A percentile compares a stretch with the other conserved stretches of the same genome.
phyloP scores from a whole-genome alignment of 2,797 vertebrate genomes.

The Octomys mimax region DNA sequence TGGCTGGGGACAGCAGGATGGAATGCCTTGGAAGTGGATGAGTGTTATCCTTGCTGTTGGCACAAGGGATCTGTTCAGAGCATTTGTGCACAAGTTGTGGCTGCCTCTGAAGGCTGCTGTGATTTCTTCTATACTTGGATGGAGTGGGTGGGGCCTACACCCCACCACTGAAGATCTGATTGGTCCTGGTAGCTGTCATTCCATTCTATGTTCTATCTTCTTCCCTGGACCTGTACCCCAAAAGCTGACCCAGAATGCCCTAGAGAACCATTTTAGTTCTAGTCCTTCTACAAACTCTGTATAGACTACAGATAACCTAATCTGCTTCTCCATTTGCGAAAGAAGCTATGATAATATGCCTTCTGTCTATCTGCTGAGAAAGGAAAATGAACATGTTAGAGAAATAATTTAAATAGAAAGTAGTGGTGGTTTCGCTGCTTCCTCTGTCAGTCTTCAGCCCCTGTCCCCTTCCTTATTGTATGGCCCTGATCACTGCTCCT shows the following conservation, averaged over 20 bases:
- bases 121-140: neutral
- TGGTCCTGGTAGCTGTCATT: neutral
- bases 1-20: neutral
- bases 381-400: neutral
- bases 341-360: neutral
- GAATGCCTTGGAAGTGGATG: neutral
- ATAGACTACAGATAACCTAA: too few relatives aligned
- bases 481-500: neutral
- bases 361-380: neutral
- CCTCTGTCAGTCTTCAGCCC: neutral
- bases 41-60: neutral
- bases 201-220: neutral
- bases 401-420: neutral
- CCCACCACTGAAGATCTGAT: neutral
- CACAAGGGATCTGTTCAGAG: neutral
- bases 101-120: too few relatives aligned
- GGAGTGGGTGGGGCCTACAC: neutral
- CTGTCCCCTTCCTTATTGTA: fast-evolving
- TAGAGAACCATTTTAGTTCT: neutral
- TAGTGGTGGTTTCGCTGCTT: neutral
- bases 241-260: neutral
- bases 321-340: neutral
- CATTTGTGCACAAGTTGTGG: fast-evolving
- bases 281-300: neutral
- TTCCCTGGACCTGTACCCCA: neutral